These are phyloP conservation scores for Dynastes maya DNA, from an alignment of 2,888 invertebrate genomes.

Conservation along the genomic window DNA sequence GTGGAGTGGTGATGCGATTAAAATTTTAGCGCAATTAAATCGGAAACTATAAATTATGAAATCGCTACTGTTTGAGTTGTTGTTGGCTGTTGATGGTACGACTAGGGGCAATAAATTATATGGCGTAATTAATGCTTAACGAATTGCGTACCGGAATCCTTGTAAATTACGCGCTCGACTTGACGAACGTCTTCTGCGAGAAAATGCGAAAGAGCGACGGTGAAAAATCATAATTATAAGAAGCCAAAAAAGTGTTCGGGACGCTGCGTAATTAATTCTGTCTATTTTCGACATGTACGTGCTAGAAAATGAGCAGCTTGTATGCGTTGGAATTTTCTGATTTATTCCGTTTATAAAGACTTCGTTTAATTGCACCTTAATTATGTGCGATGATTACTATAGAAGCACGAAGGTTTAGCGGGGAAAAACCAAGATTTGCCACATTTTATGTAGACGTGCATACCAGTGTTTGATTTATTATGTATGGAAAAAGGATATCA, in stretches of 20 bases:
- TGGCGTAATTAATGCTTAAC: slow-evolving; percentile 44
- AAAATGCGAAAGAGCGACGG: slow-evolving; percentile 3
- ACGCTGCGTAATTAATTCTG: slow-evolving; percentile 14
- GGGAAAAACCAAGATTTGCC: too few species aligned
- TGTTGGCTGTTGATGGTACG: slow-evolving; percentile 36
- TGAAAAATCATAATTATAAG: slow-evolving; percentile 28
- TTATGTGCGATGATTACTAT: slow-evolving; percentile 1
- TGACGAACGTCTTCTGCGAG: slow-evolving; percentile 34
- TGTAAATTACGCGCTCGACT: slow-evolving; percentile 26
- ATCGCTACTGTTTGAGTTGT: slow-evolving; percentile 44
- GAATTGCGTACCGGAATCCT: slow-evolving; percentile 42
- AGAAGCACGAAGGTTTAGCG: too few species aligned
- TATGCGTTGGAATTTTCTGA: slow-evolving; percentile 5
- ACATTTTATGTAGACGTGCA: too few species aligned
- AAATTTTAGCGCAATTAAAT: slow-evolving; percentile 45
- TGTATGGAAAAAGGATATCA: too few species aligned
- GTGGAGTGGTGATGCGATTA: slow-evolving; percentile 29
- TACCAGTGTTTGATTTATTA: too few species aligned
- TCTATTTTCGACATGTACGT: slow-evolving; percentile 17
- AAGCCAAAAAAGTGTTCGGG: slow-evolving; percentile 2
- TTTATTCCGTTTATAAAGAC: not conserved
- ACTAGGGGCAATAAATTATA: slow-evolving; percentile 43
- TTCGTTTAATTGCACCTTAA: slow-evolving; percentile 4
- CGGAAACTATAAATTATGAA: slow-evolving; percentile 48
- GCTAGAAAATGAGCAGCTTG: slow-evolving; percentile 17